A percentile compares a stretch with the other conserved stretches of the same genome.
Evolutionary conservation across 2,888 invertebrate species (phyloP).

Genomic region (Nephrotoma flavescens): DNA sequence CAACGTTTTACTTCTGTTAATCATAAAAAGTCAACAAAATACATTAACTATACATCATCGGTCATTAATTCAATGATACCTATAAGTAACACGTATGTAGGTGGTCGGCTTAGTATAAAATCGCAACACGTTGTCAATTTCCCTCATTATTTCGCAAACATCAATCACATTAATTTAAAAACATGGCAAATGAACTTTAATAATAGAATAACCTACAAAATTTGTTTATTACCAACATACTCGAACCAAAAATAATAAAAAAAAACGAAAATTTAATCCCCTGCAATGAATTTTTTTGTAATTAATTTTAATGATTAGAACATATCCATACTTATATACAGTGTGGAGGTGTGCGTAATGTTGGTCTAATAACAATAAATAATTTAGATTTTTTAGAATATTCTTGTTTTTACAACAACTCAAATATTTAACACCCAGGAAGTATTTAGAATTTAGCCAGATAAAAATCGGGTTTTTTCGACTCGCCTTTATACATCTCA

Average conservation of each 20-base stretch:
- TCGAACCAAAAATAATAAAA: background rate
- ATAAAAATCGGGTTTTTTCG: background rate
- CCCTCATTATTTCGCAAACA: background rate
- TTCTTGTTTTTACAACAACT: background rate
- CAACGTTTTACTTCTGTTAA: too few species aligned
- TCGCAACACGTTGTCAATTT: background rate
- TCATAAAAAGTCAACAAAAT: too few species aligned
- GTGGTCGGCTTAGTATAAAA: background rate
- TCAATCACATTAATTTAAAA: background rate
- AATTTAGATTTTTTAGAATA: background rate
- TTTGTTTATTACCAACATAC: background rate
- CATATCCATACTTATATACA: background rate
- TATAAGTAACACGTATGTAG: background rate
- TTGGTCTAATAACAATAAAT: background rate
- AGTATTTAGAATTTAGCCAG: background rate
- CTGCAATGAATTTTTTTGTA: background rate
- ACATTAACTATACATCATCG: too few species aligned
- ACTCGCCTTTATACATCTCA: background rate
- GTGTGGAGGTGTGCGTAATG: background rate
- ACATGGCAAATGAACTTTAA: background rate
- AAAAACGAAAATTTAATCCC: background rate
- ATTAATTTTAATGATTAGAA: background rate
- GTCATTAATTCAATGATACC: too few species aligned
- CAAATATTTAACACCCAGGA: background rate
- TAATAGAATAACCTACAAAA: background rate